Conservation (phyloP, 64 coral and sea anemone species). For the Actinia tenebrosa region DNA sequence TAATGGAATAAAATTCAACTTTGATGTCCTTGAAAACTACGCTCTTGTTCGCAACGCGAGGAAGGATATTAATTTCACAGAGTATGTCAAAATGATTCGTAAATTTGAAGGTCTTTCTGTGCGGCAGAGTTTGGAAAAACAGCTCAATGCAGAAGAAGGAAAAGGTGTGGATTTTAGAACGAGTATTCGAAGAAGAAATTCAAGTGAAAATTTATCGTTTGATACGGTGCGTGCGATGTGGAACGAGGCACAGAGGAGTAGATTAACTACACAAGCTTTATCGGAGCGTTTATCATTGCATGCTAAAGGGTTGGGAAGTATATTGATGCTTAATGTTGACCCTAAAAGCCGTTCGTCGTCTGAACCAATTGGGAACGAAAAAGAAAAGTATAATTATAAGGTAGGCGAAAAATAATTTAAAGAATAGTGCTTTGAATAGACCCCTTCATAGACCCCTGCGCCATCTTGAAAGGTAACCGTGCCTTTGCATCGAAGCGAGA, state of each 20-base stretch:
- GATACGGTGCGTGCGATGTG: neutral
- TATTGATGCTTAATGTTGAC: neutral
- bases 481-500: too few species aligned
- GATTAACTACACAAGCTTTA: neutral
- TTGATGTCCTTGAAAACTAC: slow-evolving; percentile 23
- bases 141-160: neutral
- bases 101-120: neutral
- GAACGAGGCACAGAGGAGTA: neutral
- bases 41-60: neutral
- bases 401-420: neutral
- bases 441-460: too few species aligned
- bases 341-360: neutral
- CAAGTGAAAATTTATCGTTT: slow-evolving; percentile 2
- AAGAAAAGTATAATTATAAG: neutral
- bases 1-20: slow-evolving; percentile 16
- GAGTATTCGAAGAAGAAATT: neutral
- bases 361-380: neutral
- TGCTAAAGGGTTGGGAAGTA: neutral
- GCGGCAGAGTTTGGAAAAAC: neutral
- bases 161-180: neutral
- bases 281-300: neutral
- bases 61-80: neutral
- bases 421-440: too few species aligned
- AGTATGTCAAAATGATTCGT: neutral
- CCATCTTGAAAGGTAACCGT: too few species aligned